Conservation (phyloP, 1,140 invertebrate species). For the Stegodyphus dumicola region DNA sequence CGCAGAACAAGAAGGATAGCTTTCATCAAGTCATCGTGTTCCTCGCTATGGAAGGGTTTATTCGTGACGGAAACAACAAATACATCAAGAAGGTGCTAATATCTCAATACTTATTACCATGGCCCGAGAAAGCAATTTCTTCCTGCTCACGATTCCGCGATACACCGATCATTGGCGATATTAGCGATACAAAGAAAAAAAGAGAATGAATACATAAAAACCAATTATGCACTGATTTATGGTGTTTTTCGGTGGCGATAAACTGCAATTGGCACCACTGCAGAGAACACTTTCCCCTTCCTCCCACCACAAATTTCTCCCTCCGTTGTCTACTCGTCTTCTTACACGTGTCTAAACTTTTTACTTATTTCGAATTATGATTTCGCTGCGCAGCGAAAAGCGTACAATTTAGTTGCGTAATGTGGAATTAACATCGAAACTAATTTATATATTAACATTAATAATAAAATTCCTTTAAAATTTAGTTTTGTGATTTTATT, state of each 20-base stretch:
- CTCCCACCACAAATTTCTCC: no score
- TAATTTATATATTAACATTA: no score
- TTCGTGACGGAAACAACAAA: constrained; percentile 44
- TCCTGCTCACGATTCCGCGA: constrained; percentile 45
- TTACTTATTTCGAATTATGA: no score
- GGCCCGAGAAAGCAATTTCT: constrained; percentile 5
- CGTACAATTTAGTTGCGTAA: no score
- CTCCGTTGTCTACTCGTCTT: no score
- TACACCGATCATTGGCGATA: background rate
- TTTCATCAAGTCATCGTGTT: no score
- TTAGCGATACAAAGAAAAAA: background rate
- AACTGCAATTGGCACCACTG: constrained; percentile 1
- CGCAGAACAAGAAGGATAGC: no score
- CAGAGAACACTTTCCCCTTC: background rate
- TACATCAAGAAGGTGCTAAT: constrained; percentile 50
- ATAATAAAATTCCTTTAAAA: no score
- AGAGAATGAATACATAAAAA: constrained; percentile 36
- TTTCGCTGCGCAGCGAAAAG: no score
- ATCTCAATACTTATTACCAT: constrained; percentile 49
- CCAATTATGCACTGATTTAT: constrained; percentile 52
- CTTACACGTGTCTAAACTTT: no score
- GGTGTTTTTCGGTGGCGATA: background rate
- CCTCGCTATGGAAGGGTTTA: background rate
- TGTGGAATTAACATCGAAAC: no score
- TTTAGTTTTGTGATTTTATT: no score